Evolutionary conservation across 2,113 vertebrate genomes (phyloP).

Genomic region (Strigops habroptila): DNA sequence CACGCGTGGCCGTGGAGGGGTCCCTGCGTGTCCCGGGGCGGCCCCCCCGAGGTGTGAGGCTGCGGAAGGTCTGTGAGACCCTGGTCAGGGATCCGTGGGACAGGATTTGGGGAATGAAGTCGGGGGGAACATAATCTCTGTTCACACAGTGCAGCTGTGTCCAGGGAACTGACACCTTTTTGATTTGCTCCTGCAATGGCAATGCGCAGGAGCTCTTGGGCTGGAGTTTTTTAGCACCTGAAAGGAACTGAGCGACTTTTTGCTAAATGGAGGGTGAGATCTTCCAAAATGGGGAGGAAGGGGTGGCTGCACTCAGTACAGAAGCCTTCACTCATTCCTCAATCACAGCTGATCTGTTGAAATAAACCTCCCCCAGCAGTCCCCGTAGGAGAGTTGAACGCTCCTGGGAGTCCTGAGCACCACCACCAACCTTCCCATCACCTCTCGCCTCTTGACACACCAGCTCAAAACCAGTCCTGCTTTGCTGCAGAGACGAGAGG

Average conservation of each 20-base stretch:
- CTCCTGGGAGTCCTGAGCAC: not conserved
- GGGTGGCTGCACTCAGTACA: accelerated
- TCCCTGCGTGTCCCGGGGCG: not conserved
- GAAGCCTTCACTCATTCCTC: not conserved
- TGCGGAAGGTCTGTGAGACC: not conserved
- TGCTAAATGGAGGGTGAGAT: not conserved
- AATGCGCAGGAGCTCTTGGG: not conserved
- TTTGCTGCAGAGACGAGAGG: not conserved
- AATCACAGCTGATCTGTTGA: not conserved
- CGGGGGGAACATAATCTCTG: accelerated
- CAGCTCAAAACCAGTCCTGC: not conserved
- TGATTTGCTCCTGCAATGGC: not conserved
- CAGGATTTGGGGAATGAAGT: not conserved
- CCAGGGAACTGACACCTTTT: not conserved
- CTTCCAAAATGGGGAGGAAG: not conserved
- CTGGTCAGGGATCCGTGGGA: not conserved
- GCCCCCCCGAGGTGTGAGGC: not conserved
- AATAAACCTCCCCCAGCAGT: accelerated
- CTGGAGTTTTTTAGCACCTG: not conserved
- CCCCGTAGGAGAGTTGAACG: accelerated
- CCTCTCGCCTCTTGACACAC: not conserved
- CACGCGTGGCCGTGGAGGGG: not conserved
- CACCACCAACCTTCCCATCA: not conserved
- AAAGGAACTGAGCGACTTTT: not conserved
- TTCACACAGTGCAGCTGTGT: accelerated